Evolutionary conservation across 2,113 vertebrate genomes (phyloP), one percentile per base, ranked within the genome.

Genomic region (Atrichornis clamosus): DNA sequence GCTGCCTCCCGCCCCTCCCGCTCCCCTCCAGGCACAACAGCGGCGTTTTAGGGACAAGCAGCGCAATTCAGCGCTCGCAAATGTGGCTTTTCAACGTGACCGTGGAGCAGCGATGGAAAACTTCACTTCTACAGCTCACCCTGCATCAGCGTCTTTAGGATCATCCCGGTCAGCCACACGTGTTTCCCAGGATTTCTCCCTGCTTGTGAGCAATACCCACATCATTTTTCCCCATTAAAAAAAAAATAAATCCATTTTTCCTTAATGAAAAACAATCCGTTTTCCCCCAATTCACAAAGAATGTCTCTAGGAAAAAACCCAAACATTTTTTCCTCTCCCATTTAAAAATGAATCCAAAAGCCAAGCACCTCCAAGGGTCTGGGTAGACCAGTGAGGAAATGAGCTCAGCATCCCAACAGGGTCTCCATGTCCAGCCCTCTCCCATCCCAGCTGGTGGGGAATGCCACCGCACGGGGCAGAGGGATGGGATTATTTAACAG

Each of bases 401-500:
- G 19, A 78, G 19, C 19, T 59, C 32, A 21, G 16, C 3, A 4
- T 1, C 72, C 4, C 13, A 1, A 2, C 15, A 4, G 10, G 39
- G 33, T 28, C 23, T 9, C 15, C 0, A 11, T 0, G 0, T 4
- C 37, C 44, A 5, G 32, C 60, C 49, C 55, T 4, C 30, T 1
- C 56, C 67, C 42, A 3, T 0, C 56, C 47, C 74, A 5, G 73
- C 32, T 0, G 6, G 11, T 0, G 11, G 27, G 50, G 79, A 70
- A 35, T 1, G 5, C 63, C 50, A 0, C 18, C 2, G 1, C 24
- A 3, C 3, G 8, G 10, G n/a, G 39, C 13, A 0, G 49, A 16
- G 67, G 42, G 44, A 9, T 0, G 9, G 53, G 78, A 82, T 96
- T 90, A 92, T 17, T 1, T 6, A 69, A 7, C 93, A 96, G 91